These are phyloP conservation scores for Castor canadensis DNA, from an alignment of 2,113 vertebrate genomes.

Conservation along the genomic window DNA sequence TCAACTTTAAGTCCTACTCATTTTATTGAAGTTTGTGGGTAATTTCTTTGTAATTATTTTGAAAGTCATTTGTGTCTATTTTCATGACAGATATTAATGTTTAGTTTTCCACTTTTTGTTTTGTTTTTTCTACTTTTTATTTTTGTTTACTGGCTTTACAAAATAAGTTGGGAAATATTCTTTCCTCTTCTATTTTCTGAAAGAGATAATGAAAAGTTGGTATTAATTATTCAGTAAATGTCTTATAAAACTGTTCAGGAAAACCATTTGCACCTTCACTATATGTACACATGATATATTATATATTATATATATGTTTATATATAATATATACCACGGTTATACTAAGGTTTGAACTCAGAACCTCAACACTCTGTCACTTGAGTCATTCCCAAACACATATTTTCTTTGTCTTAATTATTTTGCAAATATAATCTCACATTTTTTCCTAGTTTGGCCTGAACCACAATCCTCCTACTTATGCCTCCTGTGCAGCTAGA, in stretches of 20 bases:
- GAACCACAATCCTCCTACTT: no score
- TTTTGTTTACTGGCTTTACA: background rate
- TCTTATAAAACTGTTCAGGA: background rate
- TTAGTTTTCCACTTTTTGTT: background rate
- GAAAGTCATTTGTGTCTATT: background rate
- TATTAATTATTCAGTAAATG: background rate
- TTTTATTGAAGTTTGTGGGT: no score
- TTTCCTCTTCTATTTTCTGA: background rate
- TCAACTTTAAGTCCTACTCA: background rate
- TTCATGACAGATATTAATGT: background rate
- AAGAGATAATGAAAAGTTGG: background rate
- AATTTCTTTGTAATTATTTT: background rate
- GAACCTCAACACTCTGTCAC: no score
- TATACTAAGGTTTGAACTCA: no score
- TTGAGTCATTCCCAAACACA: no score
- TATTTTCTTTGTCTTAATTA: no score
- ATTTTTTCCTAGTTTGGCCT: no score
- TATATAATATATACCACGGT: no score
- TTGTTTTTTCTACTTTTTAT: background rate
- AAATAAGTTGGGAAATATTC: background rate
- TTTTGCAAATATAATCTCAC: no score
- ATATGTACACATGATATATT: no score
- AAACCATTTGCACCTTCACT: background rate
- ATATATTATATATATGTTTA: no score
- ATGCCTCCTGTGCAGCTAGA: no score